phyloP scores from a whole-genome alignment of 37 sponge, comb jelly and placozoan species.

The Theonella swinhoei region DNA sequence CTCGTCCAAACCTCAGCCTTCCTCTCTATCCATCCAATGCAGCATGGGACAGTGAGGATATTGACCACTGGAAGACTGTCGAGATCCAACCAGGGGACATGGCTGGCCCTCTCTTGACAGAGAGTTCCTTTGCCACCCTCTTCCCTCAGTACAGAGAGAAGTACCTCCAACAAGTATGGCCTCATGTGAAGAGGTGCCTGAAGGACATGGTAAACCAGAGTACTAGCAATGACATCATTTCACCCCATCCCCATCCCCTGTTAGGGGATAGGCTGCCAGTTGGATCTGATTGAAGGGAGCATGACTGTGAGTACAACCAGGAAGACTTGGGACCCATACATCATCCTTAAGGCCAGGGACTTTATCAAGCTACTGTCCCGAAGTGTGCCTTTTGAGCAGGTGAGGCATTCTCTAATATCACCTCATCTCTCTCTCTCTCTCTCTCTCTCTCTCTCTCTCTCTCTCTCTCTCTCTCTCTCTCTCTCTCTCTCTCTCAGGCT shows the following conservation, averaged over 20 bases:
- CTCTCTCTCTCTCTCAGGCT: conserved; percentile 55
- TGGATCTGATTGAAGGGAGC: conserved; percentile 97
- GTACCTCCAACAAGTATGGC: conserved; percentile 93
- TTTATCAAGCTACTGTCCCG: conserved; percentile 96
- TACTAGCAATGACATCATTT: neutral
- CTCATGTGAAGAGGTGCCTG: conserved; percentile 73
- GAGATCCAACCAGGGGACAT: conserved; percentile 90
- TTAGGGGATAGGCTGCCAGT: conserved; percentile 74
- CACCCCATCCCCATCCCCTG: neutral
- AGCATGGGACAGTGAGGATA: conserved; percentile 89
- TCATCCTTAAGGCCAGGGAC: conserved; percentile 95
- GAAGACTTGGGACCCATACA: conserved; percentile 98
- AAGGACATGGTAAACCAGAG: conserved; percentile 73
- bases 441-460: too few relatives aligned
- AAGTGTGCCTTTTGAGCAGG: conserved; percentile 97
- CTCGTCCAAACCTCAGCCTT: neutral
- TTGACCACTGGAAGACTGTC: conserved; percentile 96
- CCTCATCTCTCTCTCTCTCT: too few relatives aligned
- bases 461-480: neutral
- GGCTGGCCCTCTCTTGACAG: conserved; percentile 76
- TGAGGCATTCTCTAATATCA: too few relatives aligned
- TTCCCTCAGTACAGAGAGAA: conserved; percentile 98
- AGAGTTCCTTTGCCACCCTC: conserved; percentile 98
- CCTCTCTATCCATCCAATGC: neutral
- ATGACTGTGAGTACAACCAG: conserved; percentile 95